These are phyloP conservation scores for Amphibalanus amphitrite DNA, from an alignment of 1,140 invertebrate genomes.

Conservation along the genomic window DNA sequence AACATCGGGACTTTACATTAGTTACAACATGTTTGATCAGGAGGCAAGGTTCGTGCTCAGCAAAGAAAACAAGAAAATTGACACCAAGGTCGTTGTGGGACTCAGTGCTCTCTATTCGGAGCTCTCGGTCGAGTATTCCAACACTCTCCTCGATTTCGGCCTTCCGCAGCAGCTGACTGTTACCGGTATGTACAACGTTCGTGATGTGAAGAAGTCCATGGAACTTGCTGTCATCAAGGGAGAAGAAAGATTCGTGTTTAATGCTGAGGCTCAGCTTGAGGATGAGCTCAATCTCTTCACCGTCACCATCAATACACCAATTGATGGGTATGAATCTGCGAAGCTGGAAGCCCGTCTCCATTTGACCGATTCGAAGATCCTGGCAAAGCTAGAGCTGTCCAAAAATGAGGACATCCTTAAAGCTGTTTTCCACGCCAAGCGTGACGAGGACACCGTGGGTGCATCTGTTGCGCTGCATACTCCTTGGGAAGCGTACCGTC, in stretches of 20 bases:
- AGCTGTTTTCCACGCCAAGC: background rate
- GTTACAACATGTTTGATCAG: background rate
- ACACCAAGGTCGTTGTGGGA: background rate
- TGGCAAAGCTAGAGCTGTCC: background rate
- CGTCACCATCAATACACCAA: background rate
- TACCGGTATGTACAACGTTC: background rate
- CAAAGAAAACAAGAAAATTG: background rate
- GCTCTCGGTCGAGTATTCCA: background rate
- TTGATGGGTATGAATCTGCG: background rate
- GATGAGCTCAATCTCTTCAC: background rate
- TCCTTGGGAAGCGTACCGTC: no score
- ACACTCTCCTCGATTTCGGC: background rate
- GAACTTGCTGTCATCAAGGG: background rate
- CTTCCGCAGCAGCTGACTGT: background rate
- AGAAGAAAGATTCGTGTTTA: background rate
- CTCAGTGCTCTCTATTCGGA: background rate
- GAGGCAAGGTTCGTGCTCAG: background rate
- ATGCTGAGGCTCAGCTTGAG: background rate
- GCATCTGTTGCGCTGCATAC: no score
- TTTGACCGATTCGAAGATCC: background rate
- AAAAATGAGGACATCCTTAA: background rate
- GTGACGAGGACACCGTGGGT: background rate
- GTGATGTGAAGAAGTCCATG: background rate
- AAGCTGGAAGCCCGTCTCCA: background rate
- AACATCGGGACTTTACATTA: background rate